Base-by-base conservation (phyloP, 2,113 vertebrate species). In the Turnix velox region DNA sequence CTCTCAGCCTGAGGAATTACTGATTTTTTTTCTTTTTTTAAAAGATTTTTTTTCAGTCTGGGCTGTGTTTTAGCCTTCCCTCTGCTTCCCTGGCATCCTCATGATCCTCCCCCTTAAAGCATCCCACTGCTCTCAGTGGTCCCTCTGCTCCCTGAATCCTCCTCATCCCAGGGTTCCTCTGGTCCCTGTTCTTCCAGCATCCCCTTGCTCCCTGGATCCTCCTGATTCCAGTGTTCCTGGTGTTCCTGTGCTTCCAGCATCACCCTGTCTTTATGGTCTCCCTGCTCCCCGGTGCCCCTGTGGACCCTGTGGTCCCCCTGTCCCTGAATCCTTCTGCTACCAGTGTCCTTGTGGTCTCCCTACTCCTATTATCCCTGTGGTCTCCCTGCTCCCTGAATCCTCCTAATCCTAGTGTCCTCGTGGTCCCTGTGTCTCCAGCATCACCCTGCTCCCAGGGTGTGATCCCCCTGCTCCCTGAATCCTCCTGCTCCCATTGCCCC, bases 331-430 rank as follows among this genome's bases (percentile, higher is more conserved):
- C 40, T 5, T 18, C 2, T 28, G 27, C 2, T 12, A 33, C n/a
- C 33, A 3, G 1, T n/a, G 42, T 1, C 39, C 45, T 45, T 2
- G 1, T 18, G 6, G 19, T 35, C 39, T 28, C 6, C 9, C 0
- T 6, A 23, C 5, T 52, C 59, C 48, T 19, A 4, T 14, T 35
- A 12, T 57, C 25, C 55, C 9, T 15, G 5, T 25, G 7, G 9
- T 84, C 55, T 33, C 35, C 25, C 2, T 40, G 6, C 7, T 52
- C n/a, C 45, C 2, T 3, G 5, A 27, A 40, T 43, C n/a, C 35
- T 24, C 30, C 6, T 40, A 24, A 28, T 45, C 37, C 40, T 54
- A 18, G 15, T 33, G 4, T 22, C 48, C 33, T 18, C 24, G 9
- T 52, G 42, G 5, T 18, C 25, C 6, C 54, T 23, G 16, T 8